Base-by-base conservation (phyloP, 1,140 invertebrate genomes). In the Diorhabda sublineata region DNA sequence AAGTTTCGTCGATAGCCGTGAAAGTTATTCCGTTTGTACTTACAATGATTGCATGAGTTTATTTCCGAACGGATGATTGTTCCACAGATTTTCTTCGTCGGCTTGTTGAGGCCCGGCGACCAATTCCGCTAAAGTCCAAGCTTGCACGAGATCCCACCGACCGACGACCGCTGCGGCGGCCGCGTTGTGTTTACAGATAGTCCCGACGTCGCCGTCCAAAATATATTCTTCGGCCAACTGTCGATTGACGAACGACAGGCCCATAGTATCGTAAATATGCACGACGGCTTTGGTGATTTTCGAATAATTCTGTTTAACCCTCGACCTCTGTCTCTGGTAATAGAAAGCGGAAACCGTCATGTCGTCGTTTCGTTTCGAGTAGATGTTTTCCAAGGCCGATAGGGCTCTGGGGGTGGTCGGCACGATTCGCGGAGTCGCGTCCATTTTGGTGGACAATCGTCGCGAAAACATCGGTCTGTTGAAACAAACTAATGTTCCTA, bases 221-320 rank as follows among this genome's bases (percentile, higher is more conserved):
- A 90, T 86, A 80, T 97, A 97, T 78, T 93, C 89, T 79, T 92
- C 88, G 2, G 93, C 95, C 60, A 97, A 84, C 64, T 90, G 87
- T 70, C 87, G 88, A 77, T 88, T 91, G 0, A 96, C 84, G 47
- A 91, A 90, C 76, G 96, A 89, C 57, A 97, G 82, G 61, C 86
- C 83, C 42, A 88, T 88, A 1, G 88, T 89, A 76, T 95, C 91
- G 73, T 96, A 98, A 47, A 97, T 84, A n/a, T 87, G 86, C 2
- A 92, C 89, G 60, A 89, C 84, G 0, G 89, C 88, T 73, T 76
- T 80, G 45, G 75, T 74, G 9, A 67, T n/a, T 68, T 75, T 77
- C 2, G 69, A 61, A 43, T 52, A 56, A 5, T 66, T 63, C 61
- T 76, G 72, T 47, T 76, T 77, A 9, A 64, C 67, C 41, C 75